Conservation (phyloP, 1,140 invertebrate species). For the Lithobius niger region DNA sequence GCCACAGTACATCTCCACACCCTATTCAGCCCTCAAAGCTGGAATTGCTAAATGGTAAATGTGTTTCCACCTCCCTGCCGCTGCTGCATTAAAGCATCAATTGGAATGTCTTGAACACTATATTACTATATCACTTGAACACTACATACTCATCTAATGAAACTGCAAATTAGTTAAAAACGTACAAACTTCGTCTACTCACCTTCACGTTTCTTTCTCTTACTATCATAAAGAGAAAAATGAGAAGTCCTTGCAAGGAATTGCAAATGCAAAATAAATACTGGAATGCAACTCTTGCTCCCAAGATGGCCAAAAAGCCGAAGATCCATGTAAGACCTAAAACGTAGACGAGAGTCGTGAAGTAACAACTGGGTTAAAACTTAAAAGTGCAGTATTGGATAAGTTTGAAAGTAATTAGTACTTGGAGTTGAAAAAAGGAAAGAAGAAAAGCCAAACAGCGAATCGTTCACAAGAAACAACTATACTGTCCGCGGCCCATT, state of each 20-base stretch:
- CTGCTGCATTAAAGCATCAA: too few species aligned
- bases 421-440: constrained; percentile 32
- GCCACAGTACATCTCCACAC: too few species aligned
- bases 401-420: constrained; percentile 39
- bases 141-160: too few species aligned
- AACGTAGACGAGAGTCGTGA: constrained; percentile 17
- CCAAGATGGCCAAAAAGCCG: constrained; percentile 37
- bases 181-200: too few species aligned
- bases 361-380: background rate
- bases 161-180: too few species aligned
- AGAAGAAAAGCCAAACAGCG: constrained; percentile 9
- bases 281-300: constrained; percentile 33
- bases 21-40: too few species aligned
- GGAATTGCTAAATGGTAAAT: too few species aligned
- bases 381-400: constrained; percentile 26
- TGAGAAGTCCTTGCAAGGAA: constrained; percentile 39
- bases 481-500: background rate
- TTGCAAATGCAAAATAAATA: constrained; percentile 40
- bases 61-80: too few species aligned
- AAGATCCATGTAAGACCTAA: constrained; percentile 41
- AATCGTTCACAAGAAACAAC: background rate
- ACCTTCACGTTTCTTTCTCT: background rate
- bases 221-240: constrained; percentile 28
- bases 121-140: too few species aligned
- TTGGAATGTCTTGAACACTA: too few species aligned